phyloP scores from a whole-genome alignment of 2,797 vertebrate genomes.

The Chaenodraco wilsoni region DNA sequence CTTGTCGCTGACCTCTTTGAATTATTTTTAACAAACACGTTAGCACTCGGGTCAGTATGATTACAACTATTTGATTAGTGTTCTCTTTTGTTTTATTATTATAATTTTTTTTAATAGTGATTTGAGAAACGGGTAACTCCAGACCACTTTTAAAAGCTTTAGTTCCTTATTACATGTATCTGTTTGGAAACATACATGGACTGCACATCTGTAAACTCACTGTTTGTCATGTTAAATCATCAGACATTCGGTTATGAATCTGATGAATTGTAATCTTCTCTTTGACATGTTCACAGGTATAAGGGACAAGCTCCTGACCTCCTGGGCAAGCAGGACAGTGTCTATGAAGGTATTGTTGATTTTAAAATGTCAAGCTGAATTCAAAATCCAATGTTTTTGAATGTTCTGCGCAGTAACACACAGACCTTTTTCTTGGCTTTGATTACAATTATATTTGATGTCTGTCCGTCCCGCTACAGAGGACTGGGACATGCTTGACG shows the following conservation, averaged over 20 bases:
- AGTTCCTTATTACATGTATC: no score
- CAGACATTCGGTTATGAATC: neutral
- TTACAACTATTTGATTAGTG: no score
- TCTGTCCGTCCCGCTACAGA: constrained; percentile 79
- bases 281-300: constrained; percentile 83
- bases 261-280: neutral
- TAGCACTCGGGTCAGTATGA: no score
- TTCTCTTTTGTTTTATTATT: neutral
- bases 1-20: no score
- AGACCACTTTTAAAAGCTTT: neutral
- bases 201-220: neutral
- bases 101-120: neutral
- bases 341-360: constrained; percentile 92
- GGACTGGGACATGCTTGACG: constrained; percentile 99
- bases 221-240: neutral
- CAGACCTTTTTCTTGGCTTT: neutral
- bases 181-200: neutral
- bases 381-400: neutral
- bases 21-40: no score
- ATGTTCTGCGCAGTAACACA: neutral
- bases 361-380: neutral
- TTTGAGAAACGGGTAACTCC: neutral
- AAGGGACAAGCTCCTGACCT: constrained; percentile 97
- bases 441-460: neutral
- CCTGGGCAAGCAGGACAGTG: constrained; percentile 97